These are phyloP conservation scores for Ectropis crepuscularia DNA, from an alignment of 2,888 invertebrate species.

Conservation along the genomic window DNA sequence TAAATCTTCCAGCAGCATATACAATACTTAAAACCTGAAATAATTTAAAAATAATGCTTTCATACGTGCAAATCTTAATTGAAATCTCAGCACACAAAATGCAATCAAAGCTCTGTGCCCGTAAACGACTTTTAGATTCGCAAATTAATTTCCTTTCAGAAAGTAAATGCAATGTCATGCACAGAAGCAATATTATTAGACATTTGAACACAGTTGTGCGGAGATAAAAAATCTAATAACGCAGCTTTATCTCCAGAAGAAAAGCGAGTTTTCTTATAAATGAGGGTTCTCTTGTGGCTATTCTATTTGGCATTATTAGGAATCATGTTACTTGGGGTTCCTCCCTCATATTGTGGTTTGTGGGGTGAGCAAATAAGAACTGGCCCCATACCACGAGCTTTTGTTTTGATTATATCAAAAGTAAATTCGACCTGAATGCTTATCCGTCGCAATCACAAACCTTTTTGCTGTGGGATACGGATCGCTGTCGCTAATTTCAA, in stretches of 20 bases:
- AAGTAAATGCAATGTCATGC: slow-evolving; percentile 27
- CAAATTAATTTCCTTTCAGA: slow-evolving; percentile 10
- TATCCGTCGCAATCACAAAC: too few species aligned
- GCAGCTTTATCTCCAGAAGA: slow-evolving; percentile 15
- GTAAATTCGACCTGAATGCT: too few species aligned
- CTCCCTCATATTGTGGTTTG: slow-evolving; percentile 38
- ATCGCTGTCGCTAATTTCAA: too few species aligned
- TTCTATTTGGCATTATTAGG: slow-evolving; percentile 39
- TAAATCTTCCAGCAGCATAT: too few species aligned
- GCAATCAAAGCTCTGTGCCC: slow-evolving; percentile 4
- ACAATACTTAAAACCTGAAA: too few species aligned
- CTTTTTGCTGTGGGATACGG: too few species aligned
- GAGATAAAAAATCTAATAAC: slow-evolving; percentile 31
- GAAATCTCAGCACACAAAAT: slow-evolving; percentile 15
- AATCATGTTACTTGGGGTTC: slow-evolving; percentile 41
- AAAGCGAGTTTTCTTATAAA: slow-evolving; percentile 25
- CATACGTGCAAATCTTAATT: slow-evolving; percentile 13
- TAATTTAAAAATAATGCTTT: not conserved
- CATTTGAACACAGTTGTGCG: slow-evolving; percentile 8
- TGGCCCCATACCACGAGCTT: too few species aligned
- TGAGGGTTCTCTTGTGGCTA: slow-evolving; percentile 25
- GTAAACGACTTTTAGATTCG: slow-evolving; percentile 9
- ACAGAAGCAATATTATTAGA: slow-evolving; percentile 23
- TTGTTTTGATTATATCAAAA: too few species aligned
- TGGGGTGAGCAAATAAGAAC: slow-evolving; percentile 17